phyloP scores from a whole-genome alignment of 2,113 vertebrate genomes.

The Craseonycteris thonglongyai region DNA sequence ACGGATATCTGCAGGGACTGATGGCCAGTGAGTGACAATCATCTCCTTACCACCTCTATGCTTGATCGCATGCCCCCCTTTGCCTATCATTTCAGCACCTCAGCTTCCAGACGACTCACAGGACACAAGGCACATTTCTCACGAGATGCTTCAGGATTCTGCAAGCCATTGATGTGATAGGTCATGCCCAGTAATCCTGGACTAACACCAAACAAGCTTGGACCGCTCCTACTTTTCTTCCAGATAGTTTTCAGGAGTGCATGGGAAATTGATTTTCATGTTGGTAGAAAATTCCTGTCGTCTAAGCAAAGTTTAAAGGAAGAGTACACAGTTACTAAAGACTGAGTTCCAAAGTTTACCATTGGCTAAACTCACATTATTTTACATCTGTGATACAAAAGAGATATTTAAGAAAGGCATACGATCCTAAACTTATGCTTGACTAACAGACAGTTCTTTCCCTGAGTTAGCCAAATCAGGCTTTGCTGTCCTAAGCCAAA shows the following conservation, averaged over 20 bases:
- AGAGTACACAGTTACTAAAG: neutral
- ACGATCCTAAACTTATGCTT: neutral
- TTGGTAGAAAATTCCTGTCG: neutral
- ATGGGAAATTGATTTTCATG: slow-evolving; percentile 8
- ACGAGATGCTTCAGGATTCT: neutral
- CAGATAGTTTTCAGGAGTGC: slow-evolving; percentile 14
- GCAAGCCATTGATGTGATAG: neutral
- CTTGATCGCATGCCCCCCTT: neutral
- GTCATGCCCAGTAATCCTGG: neutral
- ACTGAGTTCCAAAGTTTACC: neutral
- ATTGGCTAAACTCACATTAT: neutral
- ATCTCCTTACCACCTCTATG: neutral
- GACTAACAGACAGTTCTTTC: neutral
- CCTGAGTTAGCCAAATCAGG: neutral
- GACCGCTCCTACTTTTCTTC: neutral
- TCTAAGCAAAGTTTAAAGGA: neutral
- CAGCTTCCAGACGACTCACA: neutral
- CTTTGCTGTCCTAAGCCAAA: neutral
- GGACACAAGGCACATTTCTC: neutral
- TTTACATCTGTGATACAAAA: neutral
- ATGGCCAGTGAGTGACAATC: too few relatives aligned
- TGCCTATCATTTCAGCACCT: neutral
- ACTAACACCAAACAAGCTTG: slow-evolving; percentile 17
- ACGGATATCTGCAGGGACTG: neutral
- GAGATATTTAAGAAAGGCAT: neutral